These are phyloP conservation scores for Euwallacea similis DNA, from an alignment of 1,140 invertebrate genomes.

Conservation along the genomic window DNA sequence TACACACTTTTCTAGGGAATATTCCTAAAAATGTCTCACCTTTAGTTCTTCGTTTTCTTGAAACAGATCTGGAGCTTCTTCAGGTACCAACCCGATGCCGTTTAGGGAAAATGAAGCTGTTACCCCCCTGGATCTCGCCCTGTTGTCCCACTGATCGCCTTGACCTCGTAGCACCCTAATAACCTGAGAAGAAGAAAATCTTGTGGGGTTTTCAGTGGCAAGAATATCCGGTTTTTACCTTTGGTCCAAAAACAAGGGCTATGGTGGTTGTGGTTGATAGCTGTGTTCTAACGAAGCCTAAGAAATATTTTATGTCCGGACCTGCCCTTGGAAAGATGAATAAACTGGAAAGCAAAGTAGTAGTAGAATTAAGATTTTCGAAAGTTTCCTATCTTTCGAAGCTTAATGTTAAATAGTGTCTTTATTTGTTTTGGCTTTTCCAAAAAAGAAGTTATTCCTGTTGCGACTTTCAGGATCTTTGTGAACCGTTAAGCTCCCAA, in stretches of 20 bases:
- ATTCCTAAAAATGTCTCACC: constrained; percentile 54
- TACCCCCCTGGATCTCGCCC: constrained; percentile 74
- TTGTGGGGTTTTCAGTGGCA: neutral
- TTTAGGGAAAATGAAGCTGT: constrained; percentile 84
- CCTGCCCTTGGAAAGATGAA: constrained; percentile 82
- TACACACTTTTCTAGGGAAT: too few species aligned
- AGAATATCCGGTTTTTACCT: constrained; percentile 59
- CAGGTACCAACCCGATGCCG: constrained; percentile 75
- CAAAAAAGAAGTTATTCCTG: too few species aligned
- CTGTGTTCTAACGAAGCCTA: constrained; percentile 85
- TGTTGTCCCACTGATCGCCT: constrained; percentile 83
- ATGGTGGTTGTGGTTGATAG: constrained; percentile 84
- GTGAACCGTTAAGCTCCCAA: too few species aligned
- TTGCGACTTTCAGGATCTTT: too few species aligned
- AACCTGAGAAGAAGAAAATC: constrained; percentile 58
- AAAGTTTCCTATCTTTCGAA: neutral
- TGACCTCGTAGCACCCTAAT: constrained; percentile 77
- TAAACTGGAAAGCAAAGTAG: constrained; percentile 62
- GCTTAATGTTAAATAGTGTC: too few species aligned
- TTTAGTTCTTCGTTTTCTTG: constrained; percentile 91
- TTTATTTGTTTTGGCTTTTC: too few species aligned
- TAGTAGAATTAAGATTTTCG: neutral
- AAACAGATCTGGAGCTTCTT: constrained; percentile 80
- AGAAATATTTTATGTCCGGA: constrained; percentile 85
- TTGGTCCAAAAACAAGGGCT: constrained; percentile 81